Conservation (phyloP, 2,113 vertebrate genomes). For the Shinisaurus crocodilurus region DNA sequence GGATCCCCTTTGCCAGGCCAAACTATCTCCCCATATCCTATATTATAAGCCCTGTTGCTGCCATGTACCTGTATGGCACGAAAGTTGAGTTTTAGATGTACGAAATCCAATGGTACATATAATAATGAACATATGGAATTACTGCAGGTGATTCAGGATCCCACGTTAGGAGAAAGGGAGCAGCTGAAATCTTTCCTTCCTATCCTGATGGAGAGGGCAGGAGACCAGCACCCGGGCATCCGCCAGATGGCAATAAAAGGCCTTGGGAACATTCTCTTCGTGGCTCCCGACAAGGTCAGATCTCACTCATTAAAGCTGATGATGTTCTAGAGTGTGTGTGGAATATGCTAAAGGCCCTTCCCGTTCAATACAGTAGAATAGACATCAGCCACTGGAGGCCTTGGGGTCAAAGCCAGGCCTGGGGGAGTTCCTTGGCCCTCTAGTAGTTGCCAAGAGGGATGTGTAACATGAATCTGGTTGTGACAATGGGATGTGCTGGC, state of each 20-base stretch:
- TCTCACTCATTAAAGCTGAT: neutral
- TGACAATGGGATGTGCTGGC: too few species aligned
- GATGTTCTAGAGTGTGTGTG: accelerated
- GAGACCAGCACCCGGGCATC: neutral
- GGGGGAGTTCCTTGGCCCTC: neutral
- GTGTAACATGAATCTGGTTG: too few species aligned
- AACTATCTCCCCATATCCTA: neutral
- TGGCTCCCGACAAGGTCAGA: conserved; percentile 19
- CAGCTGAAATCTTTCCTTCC: neutral
- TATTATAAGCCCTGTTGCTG: neutral
- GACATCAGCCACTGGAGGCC: neutral
- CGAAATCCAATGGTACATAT: neutral
- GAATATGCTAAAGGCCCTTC: neutral
- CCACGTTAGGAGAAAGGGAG: neutral
- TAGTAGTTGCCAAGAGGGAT: too few species aligned
- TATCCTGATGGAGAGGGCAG: conserved; percentile 12
- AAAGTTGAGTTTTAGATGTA: neutral
- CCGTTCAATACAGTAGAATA: neutral
- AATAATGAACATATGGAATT: neutral
- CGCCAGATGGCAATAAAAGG: conserved; percentile 21
- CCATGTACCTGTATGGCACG: neutral
- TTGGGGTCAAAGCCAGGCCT: neutral
- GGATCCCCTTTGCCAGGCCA: neutral
- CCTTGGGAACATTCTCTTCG: conserved; percentile 6
- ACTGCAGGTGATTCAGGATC: conserved; percentile 9